Percentiles rank a stretch among this genome's conserved stretches.
Evolutionary conservation across 2,797 vertebrate genomes (phyloP).

Genomic region (Anabacerthia variegaticeps): DNA sequence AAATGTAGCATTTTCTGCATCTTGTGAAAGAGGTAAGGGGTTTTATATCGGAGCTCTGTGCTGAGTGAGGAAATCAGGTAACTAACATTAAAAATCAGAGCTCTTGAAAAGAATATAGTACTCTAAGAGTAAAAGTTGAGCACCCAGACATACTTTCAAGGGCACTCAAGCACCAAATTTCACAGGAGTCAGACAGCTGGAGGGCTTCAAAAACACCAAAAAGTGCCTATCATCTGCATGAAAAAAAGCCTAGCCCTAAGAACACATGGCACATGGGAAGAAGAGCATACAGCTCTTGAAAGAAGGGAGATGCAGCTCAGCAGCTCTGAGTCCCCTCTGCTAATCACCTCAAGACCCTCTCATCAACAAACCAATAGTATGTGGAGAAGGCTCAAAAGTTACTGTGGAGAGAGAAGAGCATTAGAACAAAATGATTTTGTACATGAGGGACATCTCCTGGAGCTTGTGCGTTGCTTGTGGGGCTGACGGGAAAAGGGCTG

Average conservation of each 20-base stretch:
- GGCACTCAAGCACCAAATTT: background rate
- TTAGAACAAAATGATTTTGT: background rate
- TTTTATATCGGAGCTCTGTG: background rate
- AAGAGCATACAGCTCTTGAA: background rate
- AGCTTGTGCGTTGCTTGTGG: fast-evolving
- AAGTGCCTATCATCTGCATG: background rate
- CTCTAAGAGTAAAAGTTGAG: background rate
- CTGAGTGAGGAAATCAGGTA: background rate
- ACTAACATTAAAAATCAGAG: background rate
- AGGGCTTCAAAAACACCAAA: background rate
- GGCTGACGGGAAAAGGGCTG: background rate
- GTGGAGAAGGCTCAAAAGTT: background rate
- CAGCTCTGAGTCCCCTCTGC: background rate
- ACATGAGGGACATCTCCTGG: background rate
- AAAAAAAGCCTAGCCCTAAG: background rate
- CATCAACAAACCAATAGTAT: background rate
- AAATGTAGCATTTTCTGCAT: background rate
- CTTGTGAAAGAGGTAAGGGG: background rate
- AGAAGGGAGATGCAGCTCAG: background rate
- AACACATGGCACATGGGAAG: background rate
- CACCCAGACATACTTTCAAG: background rate
- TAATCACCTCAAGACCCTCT: background rate
- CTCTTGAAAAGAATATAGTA: background rate
- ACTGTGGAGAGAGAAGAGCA: background rate
- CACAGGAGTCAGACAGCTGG: background rate